phyloP scores from a whole-genome alignment of 2,797 vertebrate genomes.

The Stomatorhinus walkeri region DNA sequence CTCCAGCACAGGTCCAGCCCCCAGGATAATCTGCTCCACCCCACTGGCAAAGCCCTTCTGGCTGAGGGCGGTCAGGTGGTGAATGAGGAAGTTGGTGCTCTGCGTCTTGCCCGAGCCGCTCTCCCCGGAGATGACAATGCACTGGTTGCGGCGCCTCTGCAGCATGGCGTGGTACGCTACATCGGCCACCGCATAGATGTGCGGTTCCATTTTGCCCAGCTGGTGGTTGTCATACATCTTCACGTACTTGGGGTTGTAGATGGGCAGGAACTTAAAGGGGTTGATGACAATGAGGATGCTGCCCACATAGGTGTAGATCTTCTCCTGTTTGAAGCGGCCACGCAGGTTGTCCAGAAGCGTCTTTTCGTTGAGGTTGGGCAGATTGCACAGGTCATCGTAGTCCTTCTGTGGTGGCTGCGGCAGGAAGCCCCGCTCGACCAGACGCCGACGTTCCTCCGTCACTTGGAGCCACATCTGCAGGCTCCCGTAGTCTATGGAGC shows the following conservation, averaged over 20 bases:
- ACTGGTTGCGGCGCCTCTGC: conserved; percentile 84
- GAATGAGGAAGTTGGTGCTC: conserved; percentile 98
- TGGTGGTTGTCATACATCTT: conserved; percentile 98
- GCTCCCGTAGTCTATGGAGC: conserved; percentile 91
- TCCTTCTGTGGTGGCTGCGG: conserved; percentile 85
- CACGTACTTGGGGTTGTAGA: conserved; percentile 98
- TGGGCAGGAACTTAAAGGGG: conserved; percentile 94
- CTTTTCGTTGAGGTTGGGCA: conserved; percentile 88
- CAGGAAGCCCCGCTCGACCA: conserved; percentile 87
- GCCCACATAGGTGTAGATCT: conserved; percentile 95
- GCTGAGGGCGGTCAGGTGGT: conserved; percentile 95
- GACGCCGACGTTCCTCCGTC: conserved; percentile 80
- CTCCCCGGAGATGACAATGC: conserved; percentile 96
- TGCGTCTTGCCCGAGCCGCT: conserved; percentile 97
- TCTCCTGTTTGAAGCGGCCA: conserved; percentile 89
- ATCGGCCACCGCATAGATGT: conserved; percentile 94
- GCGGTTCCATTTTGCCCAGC: conserved; percentile 86
- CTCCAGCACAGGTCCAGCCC: conserved; percentile 95
- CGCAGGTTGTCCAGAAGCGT: conserved; percentile 91
- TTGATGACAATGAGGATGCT: conserved; percentile 97
- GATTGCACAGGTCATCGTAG: conserved; percentile 80
- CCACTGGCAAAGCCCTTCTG: conserved; percentile 98
- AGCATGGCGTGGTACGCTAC: conserved; percentile 96
- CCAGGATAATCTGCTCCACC: conserved; percentile 97
- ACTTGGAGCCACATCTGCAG: conserved; percentile 94